Conservation (phyloP, 2,113 vertebrate species). For the Orcinus orca region DNA sequence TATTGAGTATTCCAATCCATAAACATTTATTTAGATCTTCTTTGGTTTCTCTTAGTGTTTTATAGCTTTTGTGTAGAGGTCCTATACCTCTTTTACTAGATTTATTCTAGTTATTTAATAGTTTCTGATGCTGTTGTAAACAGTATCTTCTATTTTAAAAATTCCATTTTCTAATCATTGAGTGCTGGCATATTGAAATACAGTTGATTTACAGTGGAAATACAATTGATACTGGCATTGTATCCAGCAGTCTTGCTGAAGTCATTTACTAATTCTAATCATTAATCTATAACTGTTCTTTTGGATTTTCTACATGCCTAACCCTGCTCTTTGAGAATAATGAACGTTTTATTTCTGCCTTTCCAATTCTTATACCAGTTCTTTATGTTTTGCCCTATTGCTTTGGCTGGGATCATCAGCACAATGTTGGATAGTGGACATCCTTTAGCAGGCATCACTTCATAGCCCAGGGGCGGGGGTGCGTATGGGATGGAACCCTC, state of each 20-base stretch:
- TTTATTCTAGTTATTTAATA: background rate
- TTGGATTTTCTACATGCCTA: background rate
- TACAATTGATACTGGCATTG: background rate
- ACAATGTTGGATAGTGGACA: background rate
- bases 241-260: background rate
- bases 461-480: background rate
- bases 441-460: background rate
- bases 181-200: background rate
- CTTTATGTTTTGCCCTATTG: background rate
- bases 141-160: background rate
- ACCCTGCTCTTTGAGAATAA: background rate
- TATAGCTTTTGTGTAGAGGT: background rate
- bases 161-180: background rate
- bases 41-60: background rate
- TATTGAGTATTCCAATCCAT: background rate
- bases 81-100: background rate
- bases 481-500: background rate
- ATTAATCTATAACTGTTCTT: background rate
- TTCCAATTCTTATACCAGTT: background rate
- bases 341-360: background rate
- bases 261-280: background rate
- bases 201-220: background rate
- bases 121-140: background rate
- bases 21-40: background rate
- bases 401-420: background rate